Percentiles rank a stretch among this genome's conserved stretches.
Conservation (phyloP, 2,113 vertebrate genomes). For the Sinocyclocheilus grahami region DNA sequence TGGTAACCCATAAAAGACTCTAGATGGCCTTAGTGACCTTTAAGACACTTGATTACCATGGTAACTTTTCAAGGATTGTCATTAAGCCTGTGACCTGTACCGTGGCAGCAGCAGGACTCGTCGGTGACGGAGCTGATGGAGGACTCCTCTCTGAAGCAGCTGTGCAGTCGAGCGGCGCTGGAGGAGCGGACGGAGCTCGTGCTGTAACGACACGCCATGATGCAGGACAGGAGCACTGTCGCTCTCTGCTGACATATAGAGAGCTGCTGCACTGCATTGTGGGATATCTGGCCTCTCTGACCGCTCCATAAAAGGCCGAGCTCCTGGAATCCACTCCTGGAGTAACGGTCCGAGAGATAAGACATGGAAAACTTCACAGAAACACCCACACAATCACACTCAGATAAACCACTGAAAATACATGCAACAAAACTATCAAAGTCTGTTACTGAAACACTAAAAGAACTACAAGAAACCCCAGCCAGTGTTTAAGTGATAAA, state of each 20-base stretch:
- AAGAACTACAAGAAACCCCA: too few species aligned
- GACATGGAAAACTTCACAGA: constrained; percentile 42
- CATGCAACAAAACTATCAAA: too few species aligned
- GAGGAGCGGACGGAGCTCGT: constrained; percentile 66
- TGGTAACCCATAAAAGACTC: background rate
- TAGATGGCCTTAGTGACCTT: background rate
- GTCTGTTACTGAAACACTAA: too few species aligned
- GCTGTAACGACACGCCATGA: constrained; percentile 74
- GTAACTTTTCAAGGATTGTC: too few species aligned
- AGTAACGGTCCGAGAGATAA: constrained; percentile 75
- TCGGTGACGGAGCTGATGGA: constrained; percentile 55
- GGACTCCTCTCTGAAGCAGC: constrained; percentile 68
- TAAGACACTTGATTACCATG: background rate
- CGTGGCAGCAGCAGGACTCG: background rate
- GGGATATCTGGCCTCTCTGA: constrained; percentile 57
- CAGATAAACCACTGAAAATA: background rate
- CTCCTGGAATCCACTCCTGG: constrained; percentile 60
- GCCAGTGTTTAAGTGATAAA: too few species aligned
- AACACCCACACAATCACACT: too few species aligned
- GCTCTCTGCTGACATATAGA: constrained; percentile 48
- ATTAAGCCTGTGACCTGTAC: too few species aligned
- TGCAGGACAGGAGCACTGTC: background rate
- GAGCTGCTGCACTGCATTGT: constrained; percentile 60
- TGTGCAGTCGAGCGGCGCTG: constrained; percentile 61
- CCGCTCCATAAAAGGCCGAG: constrained; percentile 71